Base-by-base conservation (phyloP, 2,797 vertebrate genomes). In the Mastacembelus armatus region DNA sequence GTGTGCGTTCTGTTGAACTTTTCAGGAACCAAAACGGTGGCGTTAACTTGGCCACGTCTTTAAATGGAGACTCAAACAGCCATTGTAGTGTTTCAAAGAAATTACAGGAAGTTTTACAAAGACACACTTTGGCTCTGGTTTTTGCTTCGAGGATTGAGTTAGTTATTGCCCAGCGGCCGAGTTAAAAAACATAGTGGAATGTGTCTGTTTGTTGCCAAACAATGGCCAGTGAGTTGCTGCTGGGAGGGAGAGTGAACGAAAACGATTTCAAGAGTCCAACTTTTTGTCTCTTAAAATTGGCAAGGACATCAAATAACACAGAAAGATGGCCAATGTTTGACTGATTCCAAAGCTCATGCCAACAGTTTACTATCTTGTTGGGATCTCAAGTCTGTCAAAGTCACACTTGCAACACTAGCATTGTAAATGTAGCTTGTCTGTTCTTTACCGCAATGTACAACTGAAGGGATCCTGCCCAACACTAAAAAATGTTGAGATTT, bases 181-280 rank as follows among this genome's bases (percentile, higher is more conserved):
- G 77, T 61, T 67, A 33, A 3, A 40, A 59, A 74, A 76, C 84
- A 63, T 88, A 85, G 70, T 47, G 90, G 90, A 91, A 92, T 93
- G 91, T 90, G 84, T 44, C 56, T 76, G 88, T 85, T 90, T 89
- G 89, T 89, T 87, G 85, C 84, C 83, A 83, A 90, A 92, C 92
- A 93, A 93, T 92, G 84, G 91, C 83, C 83, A 81, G 69, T 14
- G 80, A 87, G 86, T 77, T 69, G 54, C 42, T 51, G 79, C 35
- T 54, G 40, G 51, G 55, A 16, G 52, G 54, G 42, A 57, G 61
- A 29, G 51, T 21, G 33, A 44, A 62, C 47, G 11, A 15, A 75
- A 63, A 81, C 67, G 18, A 61, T 62, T 68, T 36, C 50, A 55
- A 2, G 42, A 40, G 36, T 67, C 44, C 6, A 88, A 87, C 84